Base-by-base conservation (phyloP, 2,888 invertebrate genomes). In the Epinotia nisella region DNA sequence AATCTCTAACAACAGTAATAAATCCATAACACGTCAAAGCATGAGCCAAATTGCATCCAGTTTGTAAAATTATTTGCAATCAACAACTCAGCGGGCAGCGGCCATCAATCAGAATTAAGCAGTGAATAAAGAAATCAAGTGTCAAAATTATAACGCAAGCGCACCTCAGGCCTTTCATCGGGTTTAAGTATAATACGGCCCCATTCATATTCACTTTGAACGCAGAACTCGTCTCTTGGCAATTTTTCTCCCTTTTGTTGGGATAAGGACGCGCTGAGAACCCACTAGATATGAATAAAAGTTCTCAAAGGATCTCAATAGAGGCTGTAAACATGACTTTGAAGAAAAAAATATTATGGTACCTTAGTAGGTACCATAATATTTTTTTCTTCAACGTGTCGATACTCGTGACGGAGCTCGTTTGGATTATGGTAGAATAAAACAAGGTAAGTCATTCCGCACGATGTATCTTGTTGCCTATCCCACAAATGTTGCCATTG, bases 81-180 rank as follows among this genome's bases (percentile, higher is more conserved):
- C 77, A 83, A 76, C 79, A 80, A 76, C 71, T 24, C 79, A 76
- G 80, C 76, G 75, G 68, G 67, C 67, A 49, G 49, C 72, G 41
- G 45, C 80, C 79, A 77, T 77, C 78, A 76, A 60, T 70, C 80
- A 84, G 86, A 87, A 85, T 84, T 85, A 87, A 80, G 85, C 19
- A 77, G 67, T 84, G 89, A 87, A 90, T 90, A 85, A 90, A 90
- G 89, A 89, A 91, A 91, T 91, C 89, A 89, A 83, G 83, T 87
- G 86, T 87, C 87, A 87, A 87, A 86, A 90, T 90, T 87, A 88
- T 80, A 87, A 80, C 80, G 79, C 84, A 82, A 76, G 82, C 85
- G 84, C 82, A 83, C 77, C 78, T 77, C 75, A 59, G 78, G 67
- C 67, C 82, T 84, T 84, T 87, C 85, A 86, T 85, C 83, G 62